phyloP scores from a whole-genome alignment of 1,140 invertebrate genomes.

The Dendroctonus ponderosae region DNA sequence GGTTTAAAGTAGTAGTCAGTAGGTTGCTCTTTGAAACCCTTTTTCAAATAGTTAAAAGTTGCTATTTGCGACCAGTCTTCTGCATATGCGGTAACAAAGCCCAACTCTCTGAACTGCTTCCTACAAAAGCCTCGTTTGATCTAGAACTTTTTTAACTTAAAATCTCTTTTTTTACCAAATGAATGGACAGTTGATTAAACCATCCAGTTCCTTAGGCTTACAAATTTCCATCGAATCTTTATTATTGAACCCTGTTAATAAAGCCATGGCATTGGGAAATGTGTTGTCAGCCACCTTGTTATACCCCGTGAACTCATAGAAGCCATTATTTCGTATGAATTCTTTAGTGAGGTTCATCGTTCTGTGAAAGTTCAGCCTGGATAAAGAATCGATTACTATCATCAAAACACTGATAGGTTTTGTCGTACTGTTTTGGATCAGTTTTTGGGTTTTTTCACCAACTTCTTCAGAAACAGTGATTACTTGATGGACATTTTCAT shows the following conservation, averaged over 20 bases:
- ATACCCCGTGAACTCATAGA: slow-evolving; percentile 60
- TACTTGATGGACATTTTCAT: slow-evolving; percentile 56
- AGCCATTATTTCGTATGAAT: slow-evolving; percentile 58
- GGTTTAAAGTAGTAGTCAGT: slow-evolving; percentile 76
- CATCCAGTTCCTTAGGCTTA: slow-evolving; percentile 52
- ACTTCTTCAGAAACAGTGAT: slow-evolving; percentile 44
- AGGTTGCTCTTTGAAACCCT: slow-evolving; percentile 65
- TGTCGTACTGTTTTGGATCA: slow-evolving; percentile 10
- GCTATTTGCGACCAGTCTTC: slow-evolving; percentile 63
- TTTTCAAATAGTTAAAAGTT: slow-evolving; percentile 66
- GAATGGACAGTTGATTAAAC: slow-evolving; percentile 60
- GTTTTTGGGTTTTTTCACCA: slow-evolving; percentile 36
- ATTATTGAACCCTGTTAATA: slow-evolving; percentile 66
- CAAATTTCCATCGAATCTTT: slow-evolving; percentile 55
- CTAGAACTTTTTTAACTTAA: background rate
- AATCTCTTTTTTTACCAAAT: slow-evolving; percentile 54
- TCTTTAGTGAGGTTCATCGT: slow-evolving; percentile 72
- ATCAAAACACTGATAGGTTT: slow-evolving; percentile 65
- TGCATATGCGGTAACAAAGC: slow-evolving; percentile 64
- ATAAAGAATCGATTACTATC: slow-evolving; percentile 80
- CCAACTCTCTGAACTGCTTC: slow-evolving; percentile 57
- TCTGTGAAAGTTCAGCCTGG: slow-evolving; percentile 73
- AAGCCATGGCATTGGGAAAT: slow-evolving; percentile 78
- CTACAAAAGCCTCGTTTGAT: background rate
- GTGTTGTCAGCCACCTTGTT: slow-evolving; percentile 77